These are phyloP conservation scores for Autographa pulchrina DNA, from an alignment of 2,888 invertebrate genomes.

Conservation along the genomic window DNA sequence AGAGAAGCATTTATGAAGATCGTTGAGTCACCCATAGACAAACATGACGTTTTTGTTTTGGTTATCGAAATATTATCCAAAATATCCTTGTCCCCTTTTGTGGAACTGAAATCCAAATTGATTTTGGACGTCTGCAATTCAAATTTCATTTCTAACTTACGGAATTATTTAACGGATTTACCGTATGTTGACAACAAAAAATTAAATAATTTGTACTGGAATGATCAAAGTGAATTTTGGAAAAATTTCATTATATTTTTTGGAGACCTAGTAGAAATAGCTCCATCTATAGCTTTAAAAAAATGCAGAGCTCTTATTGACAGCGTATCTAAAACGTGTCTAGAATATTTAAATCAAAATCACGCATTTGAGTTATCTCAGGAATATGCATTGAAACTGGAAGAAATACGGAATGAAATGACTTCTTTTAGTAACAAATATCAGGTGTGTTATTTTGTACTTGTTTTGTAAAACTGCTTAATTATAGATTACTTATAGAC, in stretches of 20 bases:
- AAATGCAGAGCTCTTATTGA: conserved; percentile 78
- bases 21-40: conserved; percentile 68
- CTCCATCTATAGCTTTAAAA: conserved; percentile 73
- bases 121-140: conserved; percentile 78
- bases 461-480: neutral
- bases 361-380: conserved; percentile 69
- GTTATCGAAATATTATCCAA: conserved; percentile 79
- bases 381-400: conserved; percentile 63
- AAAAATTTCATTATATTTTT: conserved; percentile 72
- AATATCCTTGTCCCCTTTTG: conserved; percentile 75
- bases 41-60: conserved; percentile 75
- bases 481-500: neutral
- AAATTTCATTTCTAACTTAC: conserved; percentile 70
- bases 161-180: conserved; percentile 76
- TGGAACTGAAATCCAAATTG: conserved; percentile 73
- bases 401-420: conserved; percentile 67
- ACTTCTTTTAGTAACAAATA: conserved; percentile 64
- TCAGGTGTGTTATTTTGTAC: conserved; percentile 58
- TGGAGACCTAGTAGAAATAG: conserved; percentile 75
- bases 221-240: conserved; percentile 77
- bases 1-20: conserved; percentile 73
- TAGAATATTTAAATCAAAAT: conserved; percentile 68
- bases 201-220: conserved; percentile 73
- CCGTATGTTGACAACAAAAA: conserved; percentile 65
- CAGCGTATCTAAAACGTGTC: conserved; percentile 67